A percentile compares a stretch with the other conserved stretches of the same genome.
These are phyloP conservation scores for Nycticryphes semicollaris DNA, from an alignment of 2,113 vertebrate species.

Conservation along the genomic window DNA sequence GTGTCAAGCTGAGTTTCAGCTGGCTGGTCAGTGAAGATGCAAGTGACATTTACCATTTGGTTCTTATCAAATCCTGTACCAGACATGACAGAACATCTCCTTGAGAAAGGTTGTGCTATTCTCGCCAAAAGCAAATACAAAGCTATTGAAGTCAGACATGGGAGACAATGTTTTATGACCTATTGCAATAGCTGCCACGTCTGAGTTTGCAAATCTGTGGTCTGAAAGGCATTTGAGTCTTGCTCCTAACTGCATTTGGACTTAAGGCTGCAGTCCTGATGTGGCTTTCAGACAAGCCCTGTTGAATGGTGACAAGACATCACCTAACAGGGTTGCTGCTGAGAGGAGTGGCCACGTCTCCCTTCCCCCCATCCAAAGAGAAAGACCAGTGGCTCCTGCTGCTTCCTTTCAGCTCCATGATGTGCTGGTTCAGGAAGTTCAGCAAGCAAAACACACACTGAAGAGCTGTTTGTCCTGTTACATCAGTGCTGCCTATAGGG, in stretches of 20 bases:
- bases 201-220: not conserved
- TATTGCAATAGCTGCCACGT: not conserved
- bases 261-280: not conserved
- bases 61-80: not conserved
- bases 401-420: accelerated
- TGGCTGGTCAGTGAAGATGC: not conserved
- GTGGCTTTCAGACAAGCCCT: not conserved
- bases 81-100: not conserved
- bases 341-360: accelerated
- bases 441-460: not conserved
- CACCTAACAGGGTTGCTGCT: not conserved
- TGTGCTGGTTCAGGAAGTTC: not conserved
- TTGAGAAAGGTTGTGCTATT: not conserved
- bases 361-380: not conserved
- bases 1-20: not conserved
- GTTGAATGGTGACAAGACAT: not conserved
- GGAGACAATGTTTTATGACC: not conserved
- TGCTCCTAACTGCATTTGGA: not conserved
- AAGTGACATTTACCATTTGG: not conserved
- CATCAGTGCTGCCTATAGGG: not conserved
- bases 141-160: not conserved
- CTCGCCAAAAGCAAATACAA: not conserved
- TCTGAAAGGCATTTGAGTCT: not conserved
- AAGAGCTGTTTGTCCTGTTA: not conserved
- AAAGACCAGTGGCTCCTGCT: not conserved